phyloP scores from a whole-genome alignment of 1,140 invertebrate species.

The Ectropis grisescens region DNA sequence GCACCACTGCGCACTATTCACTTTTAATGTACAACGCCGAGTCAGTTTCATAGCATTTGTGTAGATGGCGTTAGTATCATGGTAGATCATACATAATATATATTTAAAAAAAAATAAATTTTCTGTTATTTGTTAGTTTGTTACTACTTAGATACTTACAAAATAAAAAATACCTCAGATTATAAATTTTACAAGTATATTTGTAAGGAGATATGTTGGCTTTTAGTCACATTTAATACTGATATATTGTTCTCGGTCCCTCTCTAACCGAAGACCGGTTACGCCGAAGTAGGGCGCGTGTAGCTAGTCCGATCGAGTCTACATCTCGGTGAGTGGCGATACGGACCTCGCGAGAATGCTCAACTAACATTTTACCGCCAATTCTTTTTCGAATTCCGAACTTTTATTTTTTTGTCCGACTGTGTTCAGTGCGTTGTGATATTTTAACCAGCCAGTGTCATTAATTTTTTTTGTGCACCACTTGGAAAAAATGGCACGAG shows the following conservation, averaged over 20 bases:
- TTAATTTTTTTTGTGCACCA: slow-evolving; percentile 15
- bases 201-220: no score
- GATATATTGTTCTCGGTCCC: slow-evolving; percentile 7
- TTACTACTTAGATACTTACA: no score
- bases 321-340: slow-evolving; percentile 60
- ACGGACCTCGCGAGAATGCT: slow-evolving; percentile 57
- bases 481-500: slow-evolving; percentile 26
- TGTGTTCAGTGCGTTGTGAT: slow-evolving; percentile 35
- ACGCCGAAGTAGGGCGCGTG: slow-evolving; percentile 57
- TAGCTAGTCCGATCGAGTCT: slow-evolving; percentile 30
- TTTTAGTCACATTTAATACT: no score
- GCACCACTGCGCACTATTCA: no score
- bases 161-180: no score
- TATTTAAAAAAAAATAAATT: no score
- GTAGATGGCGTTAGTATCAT: no score
- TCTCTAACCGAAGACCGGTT: slow-evolving; percentile 35
- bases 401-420: slow-evolving; percentile 26
- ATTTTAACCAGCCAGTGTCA: slow-evolving; percentile 16
- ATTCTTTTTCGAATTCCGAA: slow-evolving; percentile 25
- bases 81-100: no score
- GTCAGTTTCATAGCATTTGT: no score
- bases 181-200: no score
- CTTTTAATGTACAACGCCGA: no score
- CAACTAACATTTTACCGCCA: slow-evolving; percentile 58
- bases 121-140: no score